Conservation (phyloP, 2,113 vertebrate genomes). For the Campylomormyrus numenius region DNA sequence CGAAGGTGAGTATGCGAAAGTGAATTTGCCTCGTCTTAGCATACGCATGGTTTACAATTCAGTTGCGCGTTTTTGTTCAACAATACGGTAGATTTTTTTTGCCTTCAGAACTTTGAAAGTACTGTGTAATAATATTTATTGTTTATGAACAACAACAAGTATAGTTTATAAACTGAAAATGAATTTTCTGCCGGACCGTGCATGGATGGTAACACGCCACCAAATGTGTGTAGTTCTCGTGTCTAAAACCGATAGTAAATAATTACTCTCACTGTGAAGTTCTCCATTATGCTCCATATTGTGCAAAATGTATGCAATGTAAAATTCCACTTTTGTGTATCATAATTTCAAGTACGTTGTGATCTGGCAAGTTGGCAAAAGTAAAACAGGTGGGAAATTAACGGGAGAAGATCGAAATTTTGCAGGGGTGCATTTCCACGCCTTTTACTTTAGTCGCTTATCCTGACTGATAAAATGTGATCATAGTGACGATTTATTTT, state of each 20-base stretch:
- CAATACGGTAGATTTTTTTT: background rate
- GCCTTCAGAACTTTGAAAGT: background rate
- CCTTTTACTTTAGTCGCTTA: background rate
- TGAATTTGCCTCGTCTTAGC: background rate
- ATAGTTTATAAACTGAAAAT: background rate
- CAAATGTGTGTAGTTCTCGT: background rate
- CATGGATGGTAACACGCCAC: background rate
- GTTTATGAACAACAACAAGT: background rate
- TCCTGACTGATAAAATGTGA: background rate
- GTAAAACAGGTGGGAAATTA: background rate
- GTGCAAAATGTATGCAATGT: background rate
- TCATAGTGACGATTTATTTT: background rate
- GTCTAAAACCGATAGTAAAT: background rate
- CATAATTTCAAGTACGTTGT: background rate
- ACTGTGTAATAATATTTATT: background rate
- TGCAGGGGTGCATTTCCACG: background rate
- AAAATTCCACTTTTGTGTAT: background rate
- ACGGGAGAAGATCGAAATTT: background rate
- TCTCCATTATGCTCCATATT: background rate
- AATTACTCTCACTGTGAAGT: background rate
- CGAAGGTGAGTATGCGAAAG: conserved; percentile 60
- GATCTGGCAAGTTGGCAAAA: background rate
- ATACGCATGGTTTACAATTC: background rate
- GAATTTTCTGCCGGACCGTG: background rate
- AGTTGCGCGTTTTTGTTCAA: background rate